Percentiles rank a stretch among this genome's conserved stretches.
These are phyloP conservation scores for Crypturellus undulatus DNA, from an alignment of 2,113 vertebrate species.

Conservation along the genomic window DNA sequence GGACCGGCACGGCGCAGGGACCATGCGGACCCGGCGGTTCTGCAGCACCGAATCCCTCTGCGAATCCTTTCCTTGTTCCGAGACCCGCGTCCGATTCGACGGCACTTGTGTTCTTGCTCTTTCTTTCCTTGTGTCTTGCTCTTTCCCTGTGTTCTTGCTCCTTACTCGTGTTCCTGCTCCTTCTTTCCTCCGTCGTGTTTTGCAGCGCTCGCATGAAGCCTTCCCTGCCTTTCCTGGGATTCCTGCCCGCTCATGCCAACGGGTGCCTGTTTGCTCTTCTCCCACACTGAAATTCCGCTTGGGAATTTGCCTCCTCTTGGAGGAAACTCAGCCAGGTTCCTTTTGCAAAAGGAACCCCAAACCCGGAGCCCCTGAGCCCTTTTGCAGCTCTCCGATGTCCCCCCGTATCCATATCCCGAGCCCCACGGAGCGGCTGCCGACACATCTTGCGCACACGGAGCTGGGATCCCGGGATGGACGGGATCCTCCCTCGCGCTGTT, in stretches of 20 bases:
- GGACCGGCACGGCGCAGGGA: too few species aligned
- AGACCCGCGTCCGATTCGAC: not conserved
- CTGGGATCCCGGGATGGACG: rapidly evolving
- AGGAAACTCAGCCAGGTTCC: not conserved
- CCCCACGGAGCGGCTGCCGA: not conserved
- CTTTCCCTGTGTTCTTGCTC: not conserved
- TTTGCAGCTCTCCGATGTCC: not conserved
- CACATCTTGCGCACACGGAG: not conserved
- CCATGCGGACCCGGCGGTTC: too few species aligned
- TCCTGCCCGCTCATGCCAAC: not conserved
- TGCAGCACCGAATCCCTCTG: not conserved
- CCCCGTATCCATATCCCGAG: not conserved
- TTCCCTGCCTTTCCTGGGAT: not conserved
- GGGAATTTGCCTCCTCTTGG: not conserved
- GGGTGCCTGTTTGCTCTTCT: slow-evolving; percentile 22
- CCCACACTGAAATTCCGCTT: not conserved
- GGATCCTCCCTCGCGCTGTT: not conserved
- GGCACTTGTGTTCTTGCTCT: not conserved
- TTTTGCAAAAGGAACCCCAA: not conserved
- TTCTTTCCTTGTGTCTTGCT: too few species aligned
- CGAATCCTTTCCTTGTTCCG: rapidly evolving
- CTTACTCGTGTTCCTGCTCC: not conserved
- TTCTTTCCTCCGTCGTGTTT: not conserved
- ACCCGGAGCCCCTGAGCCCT: not conserved
- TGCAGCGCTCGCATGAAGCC: not conserved